phyloP scores from a whole-genome alignment of 2,113 vertebrate genomes.

The Planiliza haematocheilus region DNA sequence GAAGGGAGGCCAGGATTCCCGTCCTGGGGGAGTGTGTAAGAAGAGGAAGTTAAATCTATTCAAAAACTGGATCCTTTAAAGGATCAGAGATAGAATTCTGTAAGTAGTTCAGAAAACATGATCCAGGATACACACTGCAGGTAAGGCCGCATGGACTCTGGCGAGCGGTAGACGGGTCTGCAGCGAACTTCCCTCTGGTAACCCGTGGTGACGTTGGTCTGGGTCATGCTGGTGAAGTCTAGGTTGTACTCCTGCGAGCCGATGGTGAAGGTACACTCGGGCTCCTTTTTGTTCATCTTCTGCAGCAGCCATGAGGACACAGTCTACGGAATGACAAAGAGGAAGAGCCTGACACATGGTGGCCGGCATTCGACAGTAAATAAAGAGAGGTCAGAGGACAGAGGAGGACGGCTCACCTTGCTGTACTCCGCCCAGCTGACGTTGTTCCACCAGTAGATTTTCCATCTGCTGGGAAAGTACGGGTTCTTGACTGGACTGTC shows the following conservation, averaged over 20 bases:
- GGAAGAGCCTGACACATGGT: slow-evolving; percentile 4
- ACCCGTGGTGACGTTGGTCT: slow-evolving; percentile 55
- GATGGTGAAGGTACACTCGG: slow-evolving; percentile 26
- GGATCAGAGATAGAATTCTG: too few species aligned
- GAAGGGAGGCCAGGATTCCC: not conserved
- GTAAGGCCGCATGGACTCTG: slow-evolving; percentile 42
- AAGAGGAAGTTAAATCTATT: too few species aligned
- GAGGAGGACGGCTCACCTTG: slow-evolving; percentile 13
- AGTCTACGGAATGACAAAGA: slow-evolving; percentile 16
- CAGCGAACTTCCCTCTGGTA: slow-evolving; percentile 42
- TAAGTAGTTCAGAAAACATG: too few species aligned
- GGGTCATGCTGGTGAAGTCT: slow-evolving; percentile 66
- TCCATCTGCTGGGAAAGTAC: slow-evolving; percentile 55
- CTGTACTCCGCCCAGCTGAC: slow-evolving; percentile 44
- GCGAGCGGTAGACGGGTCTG: slow-evolving; percentile 62
- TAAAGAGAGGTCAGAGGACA: not conserved
- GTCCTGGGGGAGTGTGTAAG: slow-evolving; percentile 46
- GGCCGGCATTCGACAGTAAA: not conserved
- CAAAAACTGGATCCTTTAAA: too few species aligned
- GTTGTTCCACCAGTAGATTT: slow-evolving; percentile 64
- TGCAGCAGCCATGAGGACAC: slow-evolving; percentile 30
- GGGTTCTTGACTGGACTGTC: slow-evolving; percentile 27
- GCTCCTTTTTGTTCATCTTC: slow-evolving; percentile 31
- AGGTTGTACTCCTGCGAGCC: slow-evolving; percentile 38
- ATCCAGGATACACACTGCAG: slow-evolving; percentile 50